A percentile compares a stretch with the other conserved stretches of the same genome.
Evolutionary conservation across 2,888 invertebrate species (phyloP).

Genomic region (Tiliacea citrago): DNA sequence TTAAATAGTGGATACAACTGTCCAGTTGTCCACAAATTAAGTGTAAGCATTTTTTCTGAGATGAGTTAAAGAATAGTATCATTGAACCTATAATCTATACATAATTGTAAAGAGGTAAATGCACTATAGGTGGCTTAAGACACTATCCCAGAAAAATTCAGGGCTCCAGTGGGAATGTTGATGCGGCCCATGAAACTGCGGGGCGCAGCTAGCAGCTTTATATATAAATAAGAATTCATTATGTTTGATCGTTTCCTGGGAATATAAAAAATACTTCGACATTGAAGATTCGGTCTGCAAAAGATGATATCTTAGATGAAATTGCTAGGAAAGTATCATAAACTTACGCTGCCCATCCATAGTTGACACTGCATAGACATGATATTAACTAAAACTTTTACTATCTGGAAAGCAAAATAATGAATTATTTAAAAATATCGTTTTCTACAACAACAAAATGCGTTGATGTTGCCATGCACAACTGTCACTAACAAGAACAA

Average conservation of each 20-base stretch:
- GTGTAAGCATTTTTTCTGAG: too few species aligned
- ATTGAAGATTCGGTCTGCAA: neutral
- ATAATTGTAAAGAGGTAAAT: neutral
- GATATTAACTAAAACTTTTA: conserved; percentile 8
- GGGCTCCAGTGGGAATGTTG: neutral
- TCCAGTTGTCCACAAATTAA: too few species aligned
- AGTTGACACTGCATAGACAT: conserved; percentile 93
- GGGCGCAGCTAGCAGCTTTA: neutral
- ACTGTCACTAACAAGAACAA: too few species aligned
- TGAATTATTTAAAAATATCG: neutral
- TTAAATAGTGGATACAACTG: too few species aligned
- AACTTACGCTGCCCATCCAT: conserved; percentile 97
- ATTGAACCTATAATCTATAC: neutral
- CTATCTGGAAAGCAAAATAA: neutral
- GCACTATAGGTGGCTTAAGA: neutral
- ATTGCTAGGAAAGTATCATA: neutral
- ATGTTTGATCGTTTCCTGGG: neutral
- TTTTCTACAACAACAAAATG: conserved; percentile 16
- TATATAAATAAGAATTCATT: neutral
- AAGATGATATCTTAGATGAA: too few species aligned
- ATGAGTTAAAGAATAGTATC: neutral
- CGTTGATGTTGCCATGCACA: neutral
- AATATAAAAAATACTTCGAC: neutral
- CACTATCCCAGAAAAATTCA: neutral
- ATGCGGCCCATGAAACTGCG: neutral